Percentiles rank a stretch among this genome's conserved stretches.
phyloP scores from a whole-genome alignment of 2,113 vertebrate genomes.

The Zosterops pallidus region DNA sequence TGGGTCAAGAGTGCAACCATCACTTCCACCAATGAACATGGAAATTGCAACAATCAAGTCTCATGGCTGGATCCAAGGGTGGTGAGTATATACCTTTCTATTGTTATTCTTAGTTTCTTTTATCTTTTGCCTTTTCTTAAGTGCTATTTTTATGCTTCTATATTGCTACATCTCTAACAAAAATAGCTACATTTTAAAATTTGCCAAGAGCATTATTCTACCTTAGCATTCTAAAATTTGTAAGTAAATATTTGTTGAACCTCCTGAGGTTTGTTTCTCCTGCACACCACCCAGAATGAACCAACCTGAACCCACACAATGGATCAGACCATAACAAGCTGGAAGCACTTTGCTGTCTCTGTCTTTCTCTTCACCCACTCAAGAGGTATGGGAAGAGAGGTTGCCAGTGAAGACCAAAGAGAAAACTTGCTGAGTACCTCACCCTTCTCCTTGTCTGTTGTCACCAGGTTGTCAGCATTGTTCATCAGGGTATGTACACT shows the following conservation, averaged over 20 bases:
- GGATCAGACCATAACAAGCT: background rate
- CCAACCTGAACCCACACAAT: fast-evolving
- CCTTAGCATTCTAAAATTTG: background rate
- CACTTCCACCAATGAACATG: fast-evolving
- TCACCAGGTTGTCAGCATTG: background rate
- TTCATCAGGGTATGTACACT: too few relatives aligned
- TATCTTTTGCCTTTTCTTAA: background rate
- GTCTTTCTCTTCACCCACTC: background rate
- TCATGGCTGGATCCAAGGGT: background rate
- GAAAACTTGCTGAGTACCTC: background rate
- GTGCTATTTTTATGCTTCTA: background rate
- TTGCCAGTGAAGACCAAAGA: background rate
- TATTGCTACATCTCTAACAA: background rate
- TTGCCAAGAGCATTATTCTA: background rate
- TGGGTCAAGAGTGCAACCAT: fast-evolving
- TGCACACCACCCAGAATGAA: fast-evolving
- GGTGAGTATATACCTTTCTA: background rate
- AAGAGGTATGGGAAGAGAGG: too few relatives aligned
- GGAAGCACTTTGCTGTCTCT: background rate
- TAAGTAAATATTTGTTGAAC: background rate
- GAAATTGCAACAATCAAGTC: background rate
- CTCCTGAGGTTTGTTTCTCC: background rate
- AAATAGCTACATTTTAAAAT: background rate
- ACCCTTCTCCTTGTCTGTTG: background rate
- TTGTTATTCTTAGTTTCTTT: background rate